Base-by-base conservation (phyloP, 2,888 invertebrate species). In the Lomographa bimaculata region DNA sequence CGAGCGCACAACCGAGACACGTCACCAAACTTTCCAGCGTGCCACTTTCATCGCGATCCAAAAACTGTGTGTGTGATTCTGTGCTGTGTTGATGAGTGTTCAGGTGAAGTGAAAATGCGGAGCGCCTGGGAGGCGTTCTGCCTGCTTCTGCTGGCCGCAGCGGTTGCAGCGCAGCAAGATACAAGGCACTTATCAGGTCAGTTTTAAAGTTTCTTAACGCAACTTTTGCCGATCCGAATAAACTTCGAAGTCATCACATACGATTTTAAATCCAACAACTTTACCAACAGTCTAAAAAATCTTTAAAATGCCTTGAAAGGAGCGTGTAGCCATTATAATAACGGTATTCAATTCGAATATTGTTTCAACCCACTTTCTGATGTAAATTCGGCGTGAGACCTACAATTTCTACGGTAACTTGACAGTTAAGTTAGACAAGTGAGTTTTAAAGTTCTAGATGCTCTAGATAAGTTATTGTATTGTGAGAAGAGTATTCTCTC, bases 61-160 rank as follows among this genome's bases (percentile, higher is more conserved):
- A 46, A 49, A 62, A 60, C 52, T 55, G 54, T 54, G 51, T 48
- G 37, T 65, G 65, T 55, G 57, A 67, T 67, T 67, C 63, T 64
- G 68, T 71, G 71, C 63, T 68, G 81, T 82, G 84, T 87, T 79
- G 78, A 85, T 85, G 86, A 83, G 85, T 72, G 73, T 71, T 32
- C 16, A 32, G 28, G 51, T 70, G 68, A 57, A 60, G 71, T 77
- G 78, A 74, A 70, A 64, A 87, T 87, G 87, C 77, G 79, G 81
- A 71, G 78, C 83, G 87, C 84, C 85, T 70, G 72, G 66, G 71
- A 70, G 81, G 85, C 84, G 81, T 83, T 78, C 79, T 84, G 83
- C 71, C 76, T 83, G 62, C 68, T 76, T 40, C 58, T 79, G 70
- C 56, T 80, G 65, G 71, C 70, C 41, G 76, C 67, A 18, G 69